Base-by-base conservation (phyloP, 2,797 vertebrate genomes). In the Galago senegalensis region DNA sequence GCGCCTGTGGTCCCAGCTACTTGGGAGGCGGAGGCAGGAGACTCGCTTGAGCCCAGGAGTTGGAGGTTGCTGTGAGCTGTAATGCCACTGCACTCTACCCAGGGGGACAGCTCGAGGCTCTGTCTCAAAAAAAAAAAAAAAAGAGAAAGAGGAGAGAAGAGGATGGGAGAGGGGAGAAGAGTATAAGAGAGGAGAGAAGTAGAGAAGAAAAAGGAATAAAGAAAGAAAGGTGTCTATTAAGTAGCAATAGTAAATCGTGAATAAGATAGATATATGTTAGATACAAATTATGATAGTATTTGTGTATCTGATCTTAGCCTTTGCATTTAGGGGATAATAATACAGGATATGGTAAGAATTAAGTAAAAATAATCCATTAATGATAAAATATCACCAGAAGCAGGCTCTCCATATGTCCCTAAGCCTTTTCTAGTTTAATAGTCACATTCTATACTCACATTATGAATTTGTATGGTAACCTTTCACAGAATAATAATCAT, bases 391-490 rank as follows among this genome's bases (percentile, higher is more conserved):
- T 34, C 5, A 37, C 40, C 4, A 29, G 43, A 79, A 20, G 4
- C 7, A 53, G 11, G 0, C 16, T 49, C 7, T n/a, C 13, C 27
- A 1, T 4, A 72, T 4, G 14, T 72, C 49, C 3, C 18, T 61
- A 79, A 76, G 43, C 2, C 25, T 34, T 16, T 37, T 91, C 72
- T 40, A 40, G 25, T 27, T 49, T 49, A 77, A 72, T 4, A 37
- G 21, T 12, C 49, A 53, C 3, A 53, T 53, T 0, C 49, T 49
- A 20, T 2, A 16, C 3, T 2, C 2, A 34, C 20, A 77, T 0
- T 49, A 46, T 43, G 21, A 40, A 80, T 69, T 89, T 81, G 13
- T 18, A 65, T 7, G 40, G 7, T 58, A 70, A 75, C 5, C 10
- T 6, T 92, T 84, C 56, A 49, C 0, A 63, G 25, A 21, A 75